These are phyloP conservation scores for Isichthys henryi DNA, from an alignment of 2,113 vertebrate species.

Conservation along the genomic window DNA sequence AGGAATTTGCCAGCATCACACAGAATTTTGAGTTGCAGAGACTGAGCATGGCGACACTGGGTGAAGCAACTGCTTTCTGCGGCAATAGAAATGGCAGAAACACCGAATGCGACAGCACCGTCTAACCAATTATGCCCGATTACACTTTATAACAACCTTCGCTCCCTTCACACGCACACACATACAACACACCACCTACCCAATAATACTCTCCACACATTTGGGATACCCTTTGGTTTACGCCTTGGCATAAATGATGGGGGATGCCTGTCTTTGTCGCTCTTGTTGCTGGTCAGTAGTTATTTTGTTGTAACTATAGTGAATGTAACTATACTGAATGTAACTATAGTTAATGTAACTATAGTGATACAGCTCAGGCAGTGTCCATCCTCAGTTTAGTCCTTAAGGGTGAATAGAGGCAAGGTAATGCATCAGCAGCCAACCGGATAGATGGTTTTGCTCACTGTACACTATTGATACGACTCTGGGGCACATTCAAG, in stretches of 20 bases:
- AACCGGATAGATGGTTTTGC: not conserved
- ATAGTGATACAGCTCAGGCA: constrained; percentile 14
- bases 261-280: not conserved
- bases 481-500: not conserved
- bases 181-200: not conserved
- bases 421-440: not conserved
- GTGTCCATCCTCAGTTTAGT: not conserved
- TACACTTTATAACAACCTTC: not conserved
- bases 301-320: not conserved
- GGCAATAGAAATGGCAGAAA: not conserved
- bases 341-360: constrained; percentile 13
- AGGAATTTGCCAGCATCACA: not conserved
- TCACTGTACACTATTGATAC: not conserved
- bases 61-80: not conserved
- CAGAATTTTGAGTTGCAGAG: not conserved
- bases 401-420: not conserved
- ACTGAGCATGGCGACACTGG: no score
- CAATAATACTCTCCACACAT: not conserved
- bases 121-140: not conserved
- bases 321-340: constrained; percentile 16
- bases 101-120: not conserved
- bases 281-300: not conserved
- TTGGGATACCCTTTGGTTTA: not conserved
- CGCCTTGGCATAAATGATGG: not conserved
- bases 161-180: not conserved